Conservation (phyloP, 1,140 invertebrate species). For the Drosophila azteca region DNA sequence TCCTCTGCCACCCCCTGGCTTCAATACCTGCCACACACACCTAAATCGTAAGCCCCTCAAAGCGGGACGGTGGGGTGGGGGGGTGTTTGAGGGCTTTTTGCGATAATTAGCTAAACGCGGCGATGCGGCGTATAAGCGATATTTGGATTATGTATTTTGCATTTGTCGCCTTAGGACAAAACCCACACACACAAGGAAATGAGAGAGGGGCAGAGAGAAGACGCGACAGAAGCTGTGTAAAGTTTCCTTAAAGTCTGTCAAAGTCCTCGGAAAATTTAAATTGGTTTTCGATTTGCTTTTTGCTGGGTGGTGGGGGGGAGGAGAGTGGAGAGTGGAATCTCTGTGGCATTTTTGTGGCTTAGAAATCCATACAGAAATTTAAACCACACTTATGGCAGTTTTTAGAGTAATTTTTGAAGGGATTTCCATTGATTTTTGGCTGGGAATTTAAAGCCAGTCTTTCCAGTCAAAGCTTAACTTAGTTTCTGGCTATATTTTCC, state of each 20-base stretch:
- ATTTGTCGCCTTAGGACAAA: neutral
- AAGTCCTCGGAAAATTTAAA: neutral
- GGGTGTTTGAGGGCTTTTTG: slow-evolving; percentile 19
- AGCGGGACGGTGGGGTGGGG: neutral
- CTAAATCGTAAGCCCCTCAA: slow-evolving; percentile 15
- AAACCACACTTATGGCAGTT: too few relatives aligned
- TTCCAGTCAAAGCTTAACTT: too few relatives aligned
- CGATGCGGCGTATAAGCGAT: slow-evolving; percentile 34
- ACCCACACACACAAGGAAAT: too few relatives aligned
- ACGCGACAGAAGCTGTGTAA: neutral
- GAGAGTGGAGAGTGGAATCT: too few relatives aligned
- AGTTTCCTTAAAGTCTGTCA: neutral
- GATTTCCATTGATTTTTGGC: too few relatives aligned
- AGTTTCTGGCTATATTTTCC: slow-evolving; percentile 4
- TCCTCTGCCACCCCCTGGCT: neutral
- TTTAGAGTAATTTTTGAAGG: too few relatives aligned
- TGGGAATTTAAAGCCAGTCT: neutral
- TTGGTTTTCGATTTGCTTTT: neutral
- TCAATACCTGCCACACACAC: too few relatives aligned
- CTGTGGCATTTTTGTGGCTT: too few relatives aligned
- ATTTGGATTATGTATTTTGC: slow-evolving; percentile 15
- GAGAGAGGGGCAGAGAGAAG: too few relatives aligned
- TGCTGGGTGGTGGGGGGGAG: too few relatives aligned
- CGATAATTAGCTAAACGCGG: slow-evolving; percentile 39
- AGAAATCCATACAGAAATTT: too few relatives aligned